Conservation (phyloP, 2,797 vertebrate genomes). For the Bradypodion pumilum region DNA sequence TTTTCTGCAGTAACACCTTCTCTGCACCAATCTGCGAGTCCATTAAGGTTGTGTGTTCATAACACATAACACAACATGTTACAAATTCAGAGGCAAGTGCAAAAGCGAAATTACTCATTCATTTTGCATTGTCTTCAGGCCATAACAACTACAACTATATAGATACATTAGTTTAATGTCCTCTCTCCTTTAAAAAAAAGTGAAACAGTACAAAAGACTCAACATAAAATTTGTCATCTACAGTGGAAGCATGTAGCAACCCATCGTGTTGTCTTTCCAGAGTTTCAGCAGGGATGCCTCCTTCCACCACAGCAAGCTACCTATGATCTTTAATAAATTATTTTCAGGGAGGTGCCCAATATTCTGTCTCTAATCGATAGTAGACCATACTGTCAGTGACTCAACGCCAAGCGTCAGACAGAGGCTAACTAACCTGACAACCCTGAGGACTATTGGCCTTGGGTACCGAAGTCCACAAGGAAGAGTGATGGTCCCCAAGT, state of each 20-base stretch:
- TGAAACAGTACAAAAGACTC: background rate
- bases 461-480: no score
- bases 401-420: no score
- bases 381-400: no score
- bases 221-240: background rate
- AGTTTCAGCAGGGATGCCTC: no score
- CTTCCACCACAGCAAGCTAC: no score
- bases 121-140: background rate
- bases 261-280: no score
- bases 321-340: background rate
- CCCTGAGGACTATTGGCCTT: no score
- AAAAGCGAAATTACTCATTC: background rate
- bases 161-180: background rate
- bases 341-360: no score
- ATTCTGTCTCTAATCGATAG: background rate
- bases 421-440: no score
- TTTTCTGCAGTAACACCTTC: conserved; percentile 3
- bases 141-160: background rate
- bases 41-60: background rate
- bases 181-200: background rate
- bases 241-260: no score
- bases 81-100: background rate
- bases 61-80: background rate
- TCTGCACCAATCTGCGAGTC: conserved; percentile 9
- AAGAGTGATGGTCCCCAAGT: no score